Evolutionary conservation across 2,888 invertebrate species (phyloP).

Genomic region (Pristionchus entomophagus): DNA sequence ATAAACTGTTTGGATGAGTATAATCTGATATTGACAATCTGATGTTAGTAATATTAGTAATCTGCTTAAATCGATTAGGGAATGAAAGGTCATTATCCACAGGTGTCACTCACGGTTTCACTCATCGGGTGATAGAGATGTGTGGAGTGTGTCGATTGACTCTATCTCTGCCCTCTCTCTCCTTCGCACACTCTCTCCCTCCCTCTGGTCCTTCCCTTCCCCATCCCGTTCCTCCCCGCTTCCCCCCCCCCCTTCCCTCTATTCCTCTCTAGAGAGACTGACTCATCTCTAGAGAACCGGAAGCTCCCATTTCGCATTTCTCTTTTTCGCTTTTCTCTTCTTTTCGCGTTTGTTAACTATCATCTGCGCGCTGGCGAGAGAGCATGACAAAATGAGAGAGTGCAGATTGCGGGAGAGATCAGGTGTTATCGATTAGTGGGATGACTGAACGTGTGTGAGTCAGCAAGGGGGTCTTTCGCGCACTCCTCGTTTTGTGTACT

Average conservation of each 20-base stretch:
- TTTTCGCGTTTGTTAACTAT: background rate
- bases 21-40: background rate
- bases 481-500: background rate
- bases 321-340: background rate
- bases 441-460: background rate
- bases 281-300: conserved; percentile 7
- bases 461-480: background rate
- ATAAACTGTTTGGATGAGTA: background rate
- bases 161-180: conserved; percentile 8
- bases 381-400: background rate
- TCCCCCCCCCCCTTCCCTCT: background rate
- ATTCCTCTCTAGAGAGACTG: no score
- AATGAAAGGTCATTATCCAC: background rate
- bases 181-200: background rate
- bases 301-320: background rate
- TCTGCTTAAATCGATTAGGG: background rate
- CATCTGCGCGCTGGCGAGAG: background rate
- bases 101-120: background rate
- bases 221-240: background rate
- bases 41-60: no score
- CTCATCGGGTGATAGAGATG: background rate
- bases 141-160: background rate
- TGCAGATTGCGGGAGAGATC: background rate
- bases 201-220: background rate
- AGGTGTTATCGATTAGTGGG: conserved; percentile 11